Base-by-base conservation (phyloP, 2,113 vertebrate genomes). In the Gorsachius goisagi region DNA sequence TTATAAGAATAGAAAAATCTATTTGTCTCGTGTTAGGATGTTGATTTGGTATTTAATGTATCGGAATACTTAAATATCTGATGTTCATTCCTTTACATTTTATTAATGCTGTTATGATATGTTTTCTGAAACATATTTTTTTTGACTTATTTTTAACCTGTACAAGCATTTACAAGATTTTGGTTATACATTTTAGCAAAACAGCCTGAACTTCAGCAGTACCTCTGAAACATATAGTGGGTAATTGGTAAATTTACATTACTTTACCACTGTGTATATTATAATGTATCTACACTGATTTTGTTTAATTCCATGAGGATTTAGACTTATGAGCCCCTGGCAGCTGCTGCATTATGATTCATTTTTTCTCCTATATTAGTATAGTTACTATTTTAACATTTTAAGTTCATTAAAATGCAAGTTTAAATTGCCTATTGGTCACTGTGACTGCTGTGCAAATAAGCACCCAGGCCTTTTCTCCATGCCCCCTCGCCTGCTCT, bases 261-360 rank as follows among this genome's bases (percentile, higher is more conserved):
- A 74, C 28, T 85, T 74, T 62, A 37, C 19, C 58, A 41, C 8
- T 66, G 17, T 83, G n/a, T 58, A 39, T 84, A 90, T 85, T 62
- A 53, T 71, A 74, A 77, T 44, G 15, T 20, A 41, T 66, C 49
- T 94, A 24, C 22, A 55, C 28, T 58, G 41, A 62, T 66, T 83
- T 59, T 83, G 24, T 89, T 93, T 90, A 55, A 85, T 88, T 88
- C 67, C 16, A 28, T 50, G 15, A 59, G 55, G 75, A 74, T 95
- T 83, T 86, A 55, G 24, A 45, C 26, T 86, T 80, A 24, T 11
- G 73, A 88, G 45, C 45, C 27, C 18, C 23, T 73, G 11, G 55
- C 50, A 92, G 26, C 52, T 72, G 19, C 55, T 84, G 14, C 47
- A 49, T 76, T 88, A 27, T 58, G 6, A 24, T 82, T 76, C 4